Base-by-base conservation (phyloP, 2,888 invertebrate species). In the Syrista parreyssii region DNA sequence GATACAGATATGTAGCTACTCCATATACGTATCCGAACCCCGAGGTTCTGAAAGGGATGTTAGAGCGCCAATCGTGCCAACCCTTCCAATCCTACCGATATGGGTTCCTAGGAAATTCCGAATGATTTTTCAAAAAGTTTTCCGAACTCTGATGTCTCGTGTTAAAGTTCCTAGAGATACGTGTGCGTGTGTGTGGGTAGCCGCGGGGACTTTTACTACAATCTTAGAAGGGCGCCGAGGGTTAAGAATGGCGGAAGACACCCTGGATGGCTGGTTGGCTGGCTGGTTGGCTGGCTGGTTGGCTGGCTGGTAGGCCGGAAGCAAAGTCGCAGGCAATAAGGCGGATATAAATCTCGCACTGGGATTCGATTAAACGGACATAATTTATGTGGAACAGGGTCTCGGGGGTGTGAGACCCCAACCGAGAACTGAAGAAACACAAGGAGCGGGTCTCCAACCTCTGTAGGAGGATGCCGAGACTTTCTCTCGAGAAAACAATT, bases 301-400 rank as follows among this genome's bases (percentile, higher is more conserved):
- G 34, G n/a, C 6, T 40, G 30, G 55, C 40, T 30, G 12, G 23
- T 82, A 84, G 81, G 84, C 83, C 74, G 82, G 84, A 83, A 84
- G 77, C 84, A 81, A 82, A 78, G 82, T 82, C 83, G 80, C 84
- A 55, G 82, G 87, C 89, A 89, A 90, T 90, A 91, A 89, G 87
- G 82, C 78, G 80, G 83, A 84, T 84, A 88, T 91, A 91, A 90
- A 91, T 91, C 89, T 86, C 83, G 40, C 76, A 77, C 84, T 83
- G 80, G 84, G 86, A 90, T 90, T 90, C 89, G 89, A 90, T 89
- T 90, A 90, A 87, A 88, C 85, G 84, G 85, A 84, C 86, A 87
- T 88, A 88, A 89, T 87, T 88, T 87, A 88, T 84, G 83, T 79
- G 77, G 78, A 78, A 69, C 69, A 55, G 55, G 23, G 23, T 55